These are phyloP conservation scores for Bugula neritina DNA, from an alignment of 2,888 invertebrate species.

Conservation along the genomic window DNA sequence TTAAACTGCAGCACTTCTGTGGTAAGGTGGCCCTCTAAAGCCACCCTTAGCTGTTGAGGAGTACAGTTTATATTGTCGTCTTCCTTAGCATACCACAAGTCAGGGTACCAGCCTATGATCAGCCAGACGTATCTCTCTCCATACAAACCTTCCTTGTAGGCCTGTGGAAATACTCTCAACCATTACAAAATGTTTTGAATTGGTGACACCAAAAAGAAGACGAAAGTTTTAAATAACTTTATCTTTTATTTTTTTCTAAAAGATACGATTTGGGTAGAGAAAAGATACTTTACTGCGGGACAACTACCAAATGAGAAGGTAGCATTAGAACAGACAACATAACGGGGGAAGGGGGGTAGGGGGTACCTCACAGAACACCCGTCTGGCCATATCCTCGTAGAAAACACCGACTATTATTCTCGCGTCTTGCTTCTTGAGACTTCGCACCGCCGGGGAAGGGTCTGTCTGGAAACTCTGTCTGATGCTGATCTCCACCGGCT, in stretches of 20 bases:
- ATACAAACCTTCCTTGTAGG: conserved; percentile 82
- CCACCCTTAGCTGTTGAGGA: conserved; percentile 82
- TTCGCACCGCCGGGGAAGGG: conserved; percentile 90
- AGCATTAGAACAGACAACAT: not conserved
- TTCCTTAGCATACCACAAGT: conserved; percentile 88
- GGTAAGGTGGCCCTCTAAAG: conserved; percentile 94
- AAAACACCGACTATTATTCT: conserved; percentile 95
- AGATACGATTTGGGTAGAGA: too few species aligned
- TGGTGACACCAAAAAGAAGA: too few species aligned
- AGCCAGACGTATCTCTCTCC: conserved; percentile 98
- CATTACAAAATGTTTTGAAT: too few species aligned
- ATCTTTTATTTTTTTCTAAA: too few species aligned
- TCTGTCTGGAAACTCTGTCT: conserved; percentile 94
- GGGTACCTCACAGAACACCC: conserved; percentile 85
- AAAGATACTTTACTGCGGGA: too few species aligned
- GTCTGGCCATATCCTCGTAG: conserved; percentile 92
- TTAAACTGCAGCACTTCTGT: conserved; percentile 99
- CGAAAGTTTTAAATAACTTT: too few species aligned
- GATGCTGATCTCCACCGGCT: conserved; percentile 87
- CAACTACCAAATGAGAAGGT: not conserved
- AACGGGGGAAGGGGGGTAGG: not conserved
- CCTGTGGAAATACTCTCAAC: conserved; percentile 45
- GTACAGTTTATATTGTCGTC: conserved; percentile 75
- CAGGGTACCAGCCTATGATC: conserved; percentile 94
- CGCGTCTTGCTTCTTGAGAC: conserved; percentile 86